Conservation (phyloP, 2,113 vertebrate species). For the Sander vitreus region DNA sequence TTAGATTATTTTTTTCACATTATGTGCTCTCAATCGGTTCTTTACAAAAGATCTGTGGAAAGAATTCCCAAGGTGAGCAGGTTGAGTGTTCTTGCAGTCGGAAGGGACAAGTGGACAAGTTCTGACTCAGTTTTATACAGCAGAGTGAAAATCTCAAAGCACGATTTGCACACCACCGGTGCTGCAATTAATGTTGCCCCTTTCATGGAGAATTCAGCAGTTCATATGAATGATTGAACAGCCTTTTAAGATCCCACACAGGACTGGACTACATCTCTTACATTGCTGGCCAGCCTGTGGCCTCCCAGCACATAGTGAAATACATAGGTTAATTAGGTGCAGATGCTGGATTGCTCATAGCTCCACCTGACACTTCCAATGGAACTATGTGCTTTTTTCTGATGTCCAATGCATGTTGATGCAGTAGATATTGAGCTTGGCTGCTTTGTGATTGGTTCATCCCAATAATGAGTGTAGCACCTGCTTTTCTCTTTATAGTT, state of each 20-base stretch:
- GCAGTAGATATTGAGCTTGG: background rate
- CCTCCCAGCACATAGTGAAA: background rate
- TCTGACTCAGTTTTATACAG: constrained; percentile 13
- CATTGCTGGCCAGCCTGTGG: background rate
- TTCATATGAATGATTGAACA: constrained; percentile 40
- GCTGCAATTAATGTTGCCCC: constrained; percentile 5
- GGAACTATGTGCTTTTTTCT: constrained; percentile 17
- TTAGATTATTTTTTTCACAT: background rate
- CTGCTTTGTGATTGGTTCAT: background rate
- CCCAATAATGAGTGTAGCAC: background rate
- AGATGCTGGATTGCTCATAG: constrained; percentile 5
- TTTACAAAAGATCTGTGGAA: constrained; percentile 1
- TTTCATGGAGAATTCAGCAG: constrained; percentile 16
- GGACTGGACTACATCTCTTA: background rate
- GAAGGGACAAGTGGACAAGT: constrained; percentile 6
- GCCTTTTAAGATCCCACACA: constrained; percentile 6
- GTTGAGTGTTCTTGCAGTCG: background rate
- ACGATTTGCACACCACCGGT: background rate
- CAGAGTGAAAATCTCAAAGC: constrained; percentile 19
- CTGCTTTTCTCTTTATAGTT: constrained; percentile 11
- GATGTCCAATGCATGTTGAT: constrained; percentile 18
- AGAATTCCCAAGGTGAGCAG: constrained; percentile 7
- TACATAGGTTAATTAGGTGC: constrained; percentile 36
- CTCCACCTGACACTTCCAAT: constrained; percentile 28
- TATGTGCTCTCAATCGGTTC: background rate